Conservation (phyloP, 1,140 invertebrate species). For the Formica selysi region DNA sequence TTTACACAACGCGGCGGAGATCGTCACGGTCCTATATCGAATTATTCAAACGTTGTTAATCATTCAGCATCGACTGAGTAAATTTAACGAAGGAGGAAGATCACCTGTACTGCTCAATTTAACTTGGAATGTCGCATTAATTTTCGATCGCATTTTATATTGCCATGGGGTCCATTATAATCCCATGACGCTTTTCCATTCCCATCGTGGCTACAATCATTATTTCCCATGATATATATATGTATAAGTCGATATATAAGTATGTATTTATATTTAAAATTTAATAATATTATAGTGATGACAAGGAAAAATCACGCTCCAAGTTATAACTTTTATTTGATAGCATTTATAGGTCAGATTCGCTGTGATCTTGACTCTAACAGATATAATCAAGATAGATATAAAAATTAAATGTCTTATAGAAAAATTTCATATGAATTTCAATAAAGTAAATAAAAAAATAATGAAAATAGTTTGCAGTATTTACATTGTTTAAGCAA, state of each 20-base stretch:
- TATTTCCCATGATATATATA: too few relatives aligned
- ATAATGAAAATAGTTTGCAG: background rate
- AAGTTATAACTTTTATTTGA: too few relatives aligned
- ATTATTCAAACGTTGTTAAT: slow-evolving; percentile 19
- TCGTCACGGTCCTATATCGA: slow-evolving; percentile 27
- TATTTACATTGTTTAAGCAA: background rate
- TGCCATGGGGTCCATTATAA: background rate
- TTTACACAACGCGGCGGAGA: background rate
- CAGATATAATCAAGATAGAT: background rate
- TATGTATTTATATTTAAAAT: too few relatives aligned
- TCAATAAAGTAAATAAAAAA: background rate
- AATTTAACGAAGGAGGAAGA: background rate
- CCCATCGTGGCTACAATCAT: background rate
- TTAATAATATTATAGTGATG: too few relatives aligned
- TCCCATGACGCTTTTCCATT: background rate
- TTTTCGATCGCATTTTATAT: slow-evolving; percentile 14
- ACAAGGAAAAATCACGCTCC: background rate
- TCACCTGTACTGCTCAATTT: slow-evolving; percentile 23
- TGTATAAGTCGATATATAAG: too few relatives aligned
- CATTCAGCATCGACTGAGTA: background rate
- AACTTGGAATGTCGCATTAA: background rate
- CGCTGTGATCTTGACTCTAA: too few relatives aligned
- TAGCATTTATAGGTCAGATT: too few relatives aligned
- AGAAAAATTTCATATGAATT: background rate
- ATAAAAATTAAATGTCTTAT: background rate